phyloP scores from a whole-genome alignment of 1,140 invertebrate genomes.

The Asobara japonica region DNA sequence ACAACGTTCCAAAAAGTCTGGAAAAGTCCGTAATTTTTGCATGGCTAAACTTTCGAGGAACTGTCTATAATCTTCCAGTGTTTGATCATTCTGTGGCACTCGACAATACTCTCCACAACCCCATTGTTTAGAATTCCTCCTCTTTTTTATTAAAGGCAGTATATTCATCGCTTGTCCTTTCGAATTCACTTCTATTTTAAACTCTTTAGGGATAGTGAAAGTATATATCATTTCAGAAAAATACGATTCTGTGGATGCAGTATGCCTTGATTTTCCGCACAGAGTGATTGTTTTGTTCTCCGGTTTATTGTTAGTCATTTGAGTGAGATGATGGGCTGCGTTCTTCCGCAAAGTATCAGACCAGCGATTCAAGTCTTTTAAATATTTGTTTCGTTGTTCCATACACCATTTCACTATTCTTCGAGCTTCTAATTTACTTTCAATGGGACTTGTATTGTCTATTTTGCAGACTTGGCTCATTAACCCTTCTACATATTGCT shows the following conservation, averaged over 20 bases:
- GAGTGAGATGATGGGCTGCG: background rate
- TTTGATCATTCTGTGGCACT: too few species aligned
- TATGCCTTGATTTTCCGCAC: constrained; percentile 5
- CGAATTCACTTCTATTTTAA: background rate
- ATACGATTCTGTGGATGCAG: background rate
- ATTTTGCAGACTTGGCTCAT: too few species aligned
- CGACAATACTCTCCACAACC: too few species aligned
- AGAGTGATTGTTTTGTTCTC: background rate
- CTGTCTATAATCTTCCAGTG: too few species aligned
- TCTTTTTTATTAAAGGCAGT: background rate
- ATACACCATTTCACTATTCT: too few species aligned
- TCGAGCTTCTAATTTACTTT: too few species aligned
- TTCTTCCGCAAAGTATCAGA: background rate
- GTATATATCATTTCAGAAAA: constrained; percentile 1
- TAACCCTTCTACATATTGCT: too few species aligned
- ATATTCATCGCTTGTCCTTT: constrained; percentile 1
- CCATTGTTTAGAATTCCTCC: too few species aligned
- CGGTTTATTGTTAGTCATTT: background rate
- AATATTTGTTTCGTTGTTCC: too few species aligned
- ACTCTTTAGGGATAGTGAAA: background rate
- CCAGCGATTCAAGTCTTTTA: background rate
- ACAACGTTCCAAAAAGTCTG: background rate
- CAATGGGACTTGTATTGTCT: too few species aligned
- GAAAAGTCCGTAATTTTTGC: too few species aligned
- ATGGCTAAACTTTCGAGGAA: too few species aligned